Base-by-base conservation (phyloP, 2,888 invertebrate genomes). In the Caenorhabditis virilis region DNA sequence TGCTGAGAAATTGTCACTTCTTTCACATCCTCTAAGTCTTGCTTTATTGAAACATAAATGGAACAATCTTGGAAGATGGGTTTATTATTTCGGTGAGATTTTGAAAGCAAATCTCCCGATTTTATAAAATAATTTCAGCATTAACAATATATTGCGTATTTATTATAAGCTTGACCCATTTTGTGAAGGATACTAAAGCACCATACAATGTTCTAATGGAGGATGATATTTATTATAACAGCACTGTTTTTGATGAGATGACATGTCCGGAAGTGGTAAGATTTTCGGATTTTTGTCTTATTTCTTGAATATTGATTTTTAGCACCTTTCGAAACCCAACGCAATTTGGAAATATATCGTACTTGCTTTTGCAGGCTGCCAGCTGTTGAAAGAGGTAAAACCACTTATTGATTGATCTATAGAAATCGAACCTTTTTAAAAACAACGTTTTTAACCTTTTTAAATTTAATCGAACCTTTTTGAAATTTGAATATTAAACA, bases 31-130 rank as follows among this genome's bases (percentile, higher is more conserved):
- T 2, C 78, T 87, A 50, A 85, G 86, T 43, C 83, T 84, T 9
- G 84, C 84, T 22, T 77, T 87, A 38, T 77, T 87, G 30, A 78
- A 83, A 56, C 83, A 85, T 72, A 87, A 87, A 72, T 87, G 87
- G 87, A 84, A 83, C 72, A 82, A 78, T 30, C 85, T 84, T 73
- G 87, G 86, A 1, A 83, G 85, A 50, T 84, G 83, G 64, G 81
- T 86, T 61, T 87, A 87, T 81, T 87, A 87, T 77, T 63, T 56
- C 1, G 67, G 67, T 67, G 35, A 15, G 23, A 23, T 42, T 42
- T 42, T 42, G 7, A 16, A 36, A 7, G n/a, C 7, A 15, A n/a
- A n/a, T 36, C 16, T 36, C 16, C 7, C 7, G 16, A 16, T 4
- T 36, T 36, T 9, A 13, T 30, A 9, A 30, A 13, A 30, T 6